phyloP scores from a whole-genome alignment of 2,888 invertebrate species.

The Ophraella communa region DNA sequence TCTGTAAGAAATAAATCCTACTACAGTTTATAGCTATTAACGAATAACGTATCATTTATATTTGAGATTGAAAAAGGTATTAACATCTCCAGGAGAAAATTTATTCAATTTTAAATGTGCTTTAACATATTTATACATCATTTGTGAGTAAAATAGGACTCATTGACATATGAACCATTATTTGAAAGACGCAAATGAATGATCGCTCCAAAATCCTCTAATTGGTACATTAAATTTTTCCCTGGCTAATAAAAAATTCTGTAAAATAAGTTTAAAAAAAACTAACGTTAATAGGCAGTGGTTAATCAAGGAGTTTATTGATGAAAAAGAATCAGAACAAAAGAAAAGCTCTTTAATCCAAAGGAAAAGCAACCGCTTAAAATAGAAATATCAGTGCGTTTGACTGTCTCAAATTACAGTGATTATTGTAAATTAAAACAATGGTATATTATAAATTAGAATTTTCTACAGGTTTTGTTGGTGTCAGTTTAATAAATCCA shows the following conservation, averaged over 20 bases:
- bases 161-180: not conserved
- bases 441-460: too few species aligned
- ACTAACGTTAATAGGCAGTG: too few species aligned
- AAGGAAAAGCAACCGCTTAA: too few species aligned
- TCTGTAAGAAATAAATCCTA: not conserved
- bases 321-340: too few species aligned
- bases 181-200: not conserved
- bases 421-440: not conserved
- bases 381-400: too few species aligned
- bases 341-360: too few species aligned
- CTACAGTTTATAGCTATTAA: slow-evolving; percentile 6
- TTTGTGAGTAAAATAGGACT: not conserved
- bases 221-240: too few species aligned
- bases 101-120: not conserved
- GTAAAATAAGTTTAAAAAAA: too few species aligned
- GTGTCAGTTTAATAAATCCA: not conserved
- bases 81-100: not conserved
- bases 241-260: too few species aligned
- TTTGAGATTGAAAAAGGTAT: not conserved
- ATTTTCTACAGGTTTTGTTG: not conserved
- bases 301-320: too few species aligned
- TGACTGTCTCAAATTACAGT: too few species aligned
- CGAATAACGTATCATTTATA: not conserved
- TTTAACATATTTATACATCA: not conserved
- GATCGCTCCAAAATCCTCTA: too few species aligned